Base-by-base conservation (phyloP, 53 echinoderm and acorn worm genomes). In the Paelopatides confundens region DNA sequence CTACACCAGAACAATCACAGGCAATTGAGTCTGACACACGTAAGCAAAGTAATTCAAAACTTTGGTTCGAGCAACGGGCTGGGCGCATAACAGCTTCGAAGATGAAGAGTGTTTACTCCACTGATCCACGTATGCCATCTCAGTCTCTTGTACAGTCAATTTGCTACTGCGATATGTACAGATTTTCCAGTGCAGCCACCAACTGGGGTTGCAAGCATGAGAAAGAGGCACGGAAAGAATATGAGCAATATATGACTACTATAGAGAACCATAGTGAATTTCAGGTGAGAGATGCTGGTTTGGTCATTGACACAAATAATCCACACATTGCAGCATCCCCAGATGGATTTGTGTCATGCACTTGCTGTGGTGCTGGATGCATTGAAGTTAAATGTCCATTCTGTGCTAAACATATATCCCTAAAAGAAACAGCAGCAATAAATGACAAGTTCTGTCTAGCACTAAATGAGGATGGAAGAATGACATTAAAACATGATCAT, bases 51-150 rank as follows among this genome's bases (percentile, higher is more conserved):
- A 2, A 34, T 13, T 12, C n/a, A n/a, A n/a, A n/a, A 14, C 36
- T 86, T 38, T 86, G 90, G 86, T 54, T 82, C 31, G 71, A 71
- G 36, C 64, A 84, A 40, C 79, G 87, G 74, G 84, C 87, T 71
- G 91, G 87, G 7, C 83, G 84, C 43, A 91, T 91, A 3, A 91
- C 91, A 27, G 93, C 93, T 34, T 90, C 87, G 14, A 34, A 36
- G 30, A 53, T 87, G 65, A 83, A 93, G 29, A 46, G 37, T 65
- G 90, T 81, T 14, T 90, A 87, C 65, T 87, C 90, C 71, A 90
- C 93, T 6, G 78, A 86, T 35, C 82, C 87, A 31, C 31, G 84
- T 0, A 90, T 82, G n/a, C 90, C 93, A 70, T 90, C 93, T 8
- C 69, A 67, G 36, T 74, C 65, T 67, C 69, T 94, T n/a, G 63